A percentile compares a stretch with the other conserved stretches of the same genome.
Conservation (phyloP, 2,888 invertebrate genomes). For the Diabrotica balteata region DNA sequence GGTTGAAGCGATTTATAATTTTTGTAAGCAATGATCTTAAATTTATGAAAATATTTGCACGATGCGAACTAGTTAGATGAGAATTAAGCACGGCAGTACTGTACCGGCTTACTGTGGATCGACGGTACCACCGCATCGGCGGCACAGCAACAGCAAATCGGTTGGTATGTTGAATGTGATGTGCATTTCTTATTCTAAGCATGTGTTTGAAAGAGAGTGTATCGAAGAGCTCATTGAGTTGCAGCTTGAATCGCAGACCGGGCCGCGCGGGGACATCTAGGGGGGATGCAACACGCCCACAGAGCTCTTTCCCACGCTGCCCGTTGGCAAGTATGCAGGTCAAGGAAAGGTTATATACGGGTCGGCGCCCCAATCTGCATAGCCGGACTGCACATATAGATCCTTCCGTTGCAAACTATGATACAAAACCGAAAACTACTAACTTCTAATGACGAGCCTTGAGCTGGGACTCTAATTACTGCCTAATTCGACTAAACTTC, state of each 20-base stretch:
- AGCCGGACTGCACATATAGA: slow-evolving; percentile 43
- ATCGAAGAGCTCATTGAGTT: slow-evolving; percentile 60
- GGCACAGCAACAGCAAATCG: slow-evolving; percentile 22
- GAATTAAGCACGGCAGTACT: slow-evolving; percentile 10
- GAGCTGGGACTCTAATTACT: slow-evolving; percentile 44
- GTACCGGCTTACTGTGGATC: slow-evolving; percentile 5
- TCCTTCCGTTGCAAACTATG: slow-evolving; percentile 49
- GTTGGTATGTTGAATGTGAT: slow-evolving; percentile 39
- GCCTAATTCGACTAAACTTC: slow-evolving; percentile 49
- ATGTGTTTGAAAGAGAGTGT: slow-evolving; percentile 58
- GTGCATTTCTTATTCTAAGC: slow-evolving; percentile 59
- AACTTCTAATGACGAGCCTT: slow-evolving; percentile 34
- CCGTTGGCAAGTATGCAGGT: slow-evolving; percentile 70
- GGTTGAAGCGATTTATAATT: slow-evolving; percentile 23
- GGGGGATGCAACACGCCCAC: slow-evolving; percentile 63
- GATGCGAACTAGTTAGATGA: slow-evolving; percentile 22
- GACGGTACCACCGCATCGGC: slow-evolving; percentile 13
- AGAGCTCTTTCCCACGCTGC: slow-evolving; percentile 64
- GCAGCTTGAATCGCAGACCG: slow-evolving; percentile 57
- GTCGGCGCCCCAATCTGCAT: slow-evolving; percentile 59
- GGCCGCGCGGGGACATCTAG: slow-evolving; percentile 63
- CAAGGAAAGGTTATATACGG: slow-evolving; percentile 68
- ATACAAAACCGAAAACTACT: slow-evolving; percentile 35
- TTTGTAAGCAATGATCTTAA: slow-evolving; percentile 16
- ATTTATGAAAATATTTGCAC: slow-evolving; percentile 11